phyloP scores from a whole-genome alignment of 2,113 vertebrate genomes.

The Ardeotis arabs region DNA sequence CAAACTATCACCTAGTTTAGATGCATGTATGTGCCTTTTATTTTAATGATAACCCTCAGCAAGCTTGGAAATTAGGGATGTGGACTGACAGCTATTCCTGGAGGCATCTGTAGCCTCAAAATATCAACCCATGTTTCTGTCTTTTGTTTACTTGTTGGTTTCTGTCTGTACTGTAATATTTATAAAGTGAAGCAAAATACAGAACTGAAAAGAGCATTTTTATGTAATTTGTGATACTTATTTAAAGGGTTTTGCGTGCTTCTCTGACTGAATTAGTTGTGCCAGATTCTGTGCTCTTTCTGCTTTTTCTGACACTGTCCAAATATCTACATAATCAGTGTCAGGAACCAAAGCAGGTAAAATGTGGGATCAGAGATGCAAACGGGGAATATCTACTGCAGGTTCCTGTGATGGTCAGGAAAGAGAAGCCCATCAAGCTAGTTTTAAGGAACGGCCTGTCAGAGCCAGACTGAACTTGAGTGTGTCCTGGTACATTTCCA shows the following conservation, averaged over 20 bases:
- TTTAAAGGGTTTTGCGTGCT: neutral
- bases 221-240: neutral
- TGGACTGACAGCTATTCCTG: neutral
- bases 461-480: neutral
- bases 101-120: neutral
- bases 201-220: neutral
- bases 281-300: neutral
- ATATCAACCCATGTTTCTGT: neutral
- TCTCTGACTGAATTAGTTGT: neutral
- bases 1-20: neutral
- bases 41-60: neutral
- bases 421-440: neutral
- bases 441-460: neutral
- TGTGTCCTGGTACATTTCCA: slow-evolving; percentile 33
- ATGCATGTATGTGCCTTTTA: neutral
- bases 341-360: neutral
- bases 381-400: neutral
- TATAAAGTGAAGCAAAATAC: neutral
- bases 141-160: neutral
- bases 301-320: neutral
- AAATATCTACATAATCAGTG: neutral
- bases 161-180: neutral
- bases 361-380: neutral
- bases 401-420: neutral
- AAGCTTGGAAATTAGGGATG: neutral